phyloP scores from a whole-genome alignment of 1,140 invertebrate species.

The Aphaenogaster rudis region DNA sequence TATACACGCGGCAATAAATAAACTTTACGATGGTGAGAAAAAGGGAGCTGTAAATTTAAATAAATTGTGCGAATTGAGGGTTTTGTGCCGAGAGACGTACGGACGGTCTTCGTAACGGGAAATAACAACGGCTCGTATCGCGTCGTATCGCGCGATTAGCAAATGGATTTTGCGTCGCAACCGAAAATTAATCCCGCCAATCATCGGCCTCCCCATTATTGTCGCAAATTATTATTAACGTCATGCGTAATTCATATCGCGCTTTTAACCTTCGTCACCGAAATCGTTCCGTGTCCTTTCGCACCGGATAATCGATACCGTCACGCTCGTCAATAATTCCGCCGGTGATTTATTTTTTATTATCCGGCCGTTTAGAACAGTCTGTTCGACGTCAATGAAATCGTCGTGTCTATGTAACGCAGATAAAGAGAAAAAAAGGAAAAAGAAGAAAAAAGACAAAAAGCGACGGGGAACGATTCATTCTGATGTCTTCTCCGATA shows the following conservation, averaged over 20 bases:
- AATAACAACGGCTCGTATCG: conserved; percentile 7
- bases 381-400: conserved; percentile 52
- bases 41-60: conserved; percentile 51
- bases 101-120: neutral
- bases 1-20: conserved; percentile 31
- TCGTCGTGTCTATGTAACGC: conserved; percentile 24
- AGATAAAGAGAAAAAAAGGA: neutral
- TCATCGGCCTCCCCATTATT: conserved; percentile 33
- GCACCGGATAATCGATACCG: conserved; percentile 50
- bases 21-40: conserved; percentile 18
- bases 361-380: conserved; percentile 39
- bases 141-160: neutral
- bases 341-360: conserved; percentile 51
- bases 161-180: conserved; percentile 29
- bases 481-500: conserved; percentile 18
- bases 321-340: conserved; percentile 53
- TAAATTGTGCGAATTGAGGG: conserved; percentile 33
- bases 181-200: conserved; percentile 46
- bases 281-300: conserved; percentile 41
- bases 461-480: conserved; percentile 7
- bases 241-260: conserved; percentile 29
- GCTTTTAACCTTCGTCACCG: conserved; percentile 46
- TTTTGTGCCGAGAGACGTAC: neutral
- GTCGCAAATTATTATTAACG: conserved; percentile 40
- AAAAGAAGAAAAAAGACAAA: neutral